phyloP scores from a whole-genome alignment of 2,888 invertebrate genomes.

The Penaeus monodon region DNA sequence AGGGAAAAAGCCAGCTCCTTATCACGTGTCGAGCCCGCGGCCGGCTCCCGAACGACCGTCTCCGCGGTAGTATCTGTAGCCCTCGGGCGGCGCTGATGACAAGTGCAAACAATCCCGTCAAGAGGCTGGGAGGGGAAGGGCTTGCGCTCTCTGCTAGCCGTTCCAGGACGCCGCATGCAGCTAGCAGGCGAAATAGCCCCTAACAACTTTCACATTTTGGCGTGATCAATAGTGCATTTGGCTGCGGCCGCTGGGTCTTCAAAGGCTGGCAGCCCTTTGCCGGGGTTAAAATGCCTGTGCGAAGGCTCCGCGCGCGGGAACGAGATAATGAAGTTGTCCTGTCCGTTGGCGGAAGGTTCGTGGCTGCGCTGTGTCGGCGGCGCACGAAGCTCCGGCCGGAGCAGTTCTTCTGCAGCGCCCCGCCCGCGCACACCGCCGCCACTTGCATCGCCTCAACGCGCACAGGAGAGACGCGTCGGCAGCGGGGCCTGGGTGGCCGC shows the following conservation, averaged over 20 bases:
- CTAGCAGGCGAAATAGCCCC: background rate
- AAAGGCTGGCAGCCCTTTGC: constrained; percentile 4
- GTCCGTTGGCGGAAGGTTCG: no score
- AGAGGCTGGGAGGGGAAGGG: constrained; percentile 10
- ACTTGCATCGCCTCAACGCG: constrained; percentile 2
- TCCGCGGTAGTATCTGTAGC: constrained; percentile 1
- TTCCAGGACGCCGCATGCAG: background rate
- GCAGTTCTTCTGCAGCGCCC: constrained; percentile 3
- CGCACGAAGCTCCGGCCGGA: background rate
- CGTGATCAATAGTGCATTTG: background rate
- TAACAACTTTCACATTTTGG: background rate
- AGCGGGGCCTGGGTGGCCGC: constrained; percentile 24
- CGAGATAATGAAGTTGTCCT: no score
- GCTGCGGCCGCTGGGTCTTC: background rate
- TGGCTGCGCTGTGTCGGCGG: constrained; percentile 4
- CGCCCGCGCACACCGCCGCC: constrained; percentile 20
- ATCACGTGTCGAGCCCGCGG: background rate
- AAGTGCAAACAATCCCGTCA: constrained; percentile 40
- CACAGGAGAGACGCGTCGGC: constrained; percentile 8
- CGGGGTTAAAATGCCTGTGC: background rate
- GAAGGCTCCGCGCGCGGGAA: background rate
- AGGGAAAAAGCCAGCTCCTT: background rate
- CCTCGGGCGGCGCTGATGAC: constrained; percentile 39
- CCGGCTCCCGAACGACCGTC: constrained; percentile 20
- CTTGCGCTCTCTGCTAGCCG: constrained; percentile 13